These are phyloP conservation scores for Lymantria dispar DNA, from an alignment of 2,888 invertebrate species.

Conservation along the genomic window DNA sequence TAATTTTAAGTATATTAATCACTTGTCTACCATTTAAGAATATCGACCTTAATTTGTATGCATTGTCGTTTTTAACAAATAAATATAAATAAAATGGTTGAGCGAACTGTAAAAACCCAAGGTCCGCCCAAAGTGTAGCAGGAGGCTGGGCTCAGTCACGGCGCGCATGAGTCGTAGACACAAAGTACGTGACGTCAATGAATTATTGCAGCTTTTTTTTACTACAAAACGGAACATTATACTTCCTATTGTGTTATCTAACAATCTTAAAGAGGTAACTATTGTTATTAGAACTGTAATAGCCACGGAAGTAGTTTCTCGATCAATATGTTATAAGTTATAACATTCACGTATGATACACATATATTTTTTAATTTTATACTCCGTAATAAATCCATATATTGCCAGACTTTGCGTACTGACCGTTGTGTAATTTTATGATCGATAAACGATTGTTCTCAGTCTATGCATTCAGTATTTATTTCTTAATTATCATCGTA, in stretches of 20 bases:
- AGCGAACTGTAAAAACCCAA: conserved; percentile 66
- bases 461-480: too few species aligned
- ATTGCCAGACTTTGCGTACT: too few species aligned
- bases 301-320: too few species aligned
- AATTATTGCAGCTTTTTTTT: conserved; percentile 31
- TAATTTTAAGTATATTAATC: background rate
- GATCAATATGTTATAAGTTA: too few species aligned
- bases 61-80: conserved; percentile 19
- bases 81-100: conserved; percentile 18
- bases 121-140: conserved; percentile 63
- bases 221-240: conserved; percentile 23
- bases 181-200: conserved; percentile 47
- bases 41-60: conserved; percentile 21
- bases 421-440: too few species aligned
- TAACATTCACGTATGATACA: too few species aligned
- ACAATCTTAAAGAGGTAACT: conserved; percentile 11
- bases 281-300: background rate
- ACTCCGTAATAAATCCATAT: too few species aligned
- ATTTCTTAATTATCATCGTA: too few species aligned
- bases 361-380: too few species aligned
- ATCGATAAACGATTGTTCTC: too few species aligned
- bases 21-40: conserved; percentile 10
- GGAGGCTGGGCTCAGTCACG: conserved; percentile 31
- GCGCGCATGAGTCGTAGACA: conserved; percentile 24
- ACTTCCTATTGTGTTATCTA: conserved; percentile 33